These are phyloP conservation scores for Heliangelus exortis DNA, from an alignment of 2,797 vertebrate species.

Conservation along the genomic window DNA sequence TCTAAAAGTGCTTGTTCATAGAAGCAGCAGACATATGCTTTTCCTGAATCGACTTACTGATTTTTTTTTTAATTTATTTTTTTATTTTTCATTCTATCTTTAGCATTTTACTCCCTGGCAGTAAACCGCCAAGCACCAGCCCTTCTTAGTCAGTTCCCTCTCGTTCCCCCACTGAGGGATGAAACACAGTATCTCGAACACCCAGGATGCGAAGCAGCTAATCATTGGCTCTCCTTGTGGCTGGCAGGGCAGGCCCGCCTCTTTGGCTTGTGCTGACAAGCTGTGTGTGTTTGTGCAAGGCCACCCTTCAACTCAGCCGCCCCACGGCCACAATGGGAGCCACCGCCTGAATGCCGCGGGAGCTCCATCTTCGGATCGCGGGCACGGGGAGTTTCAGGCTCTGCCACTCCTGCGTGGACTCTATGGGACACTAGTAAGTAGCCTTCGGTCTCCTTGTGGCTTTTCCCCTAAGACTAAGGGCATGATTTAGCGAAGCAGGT, in stretches of 20 bases:
- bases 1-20: not conserved
- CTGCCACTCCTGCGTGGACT: not conserved
- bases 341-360: constrained; percentile 58
- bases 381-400: constrained; percentile 29
- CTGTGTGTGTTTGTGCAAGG: constrained; percentile 79
- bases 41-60: not conserved
- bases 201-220: constrained; percentile 61
- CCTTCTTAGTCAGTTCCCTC: not conserved
- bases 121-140: not conserved
- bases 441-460: not conserved
- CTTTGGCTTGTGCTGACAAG: constrained; percentile 77
- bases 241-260: constrained; percentile 70
- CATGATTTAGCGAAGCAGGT: constrained; percentile 30
- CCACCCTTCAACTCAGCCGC: constrained; percentile 72
- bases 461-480: not conserved
- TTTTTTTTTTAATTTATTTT: not conserved
- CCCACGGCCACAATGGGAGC: constrained; percentile 67
- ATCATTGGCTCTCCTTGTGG: constrained; percentile 77
- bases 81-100: not conserved
- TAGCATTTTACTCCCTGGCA: not conserved
- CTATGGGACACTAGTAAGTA: constrained; percentile 77
- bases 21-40: not conserved
- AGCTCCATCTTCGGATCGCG: constrained; percentile 11
- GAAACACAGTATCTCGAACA: constrained; percentile 77
- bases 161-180: constrained; percentile 44